Evolutionary conservation across 2,113 vertebrate genomes (phyloP).

Genomic region (Columba livia): DNA sequence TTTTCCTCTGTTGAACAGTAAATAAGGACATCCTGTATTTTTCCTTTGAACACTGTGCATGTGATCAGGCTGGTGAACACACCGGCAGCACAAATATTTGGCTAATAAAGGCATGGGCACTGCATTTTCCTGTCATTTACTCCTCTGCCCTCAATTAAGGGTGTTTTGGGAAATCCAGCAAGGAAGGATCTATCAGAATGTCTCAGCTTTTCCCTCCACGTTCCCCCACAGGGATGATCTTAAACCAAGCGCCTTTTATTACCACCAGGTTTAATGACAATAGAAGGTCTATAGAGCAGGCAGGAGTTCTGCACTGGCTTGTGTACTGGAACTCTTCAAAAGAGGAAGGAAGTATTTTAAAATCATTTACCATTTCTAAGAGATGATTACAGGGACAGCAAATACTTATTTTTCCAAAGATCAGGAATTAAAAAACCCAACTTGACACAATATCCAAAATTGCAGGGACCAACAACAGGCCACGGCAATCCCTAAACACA

Average conservation of each 20-base stretch:
- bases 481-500: fast-evolving
- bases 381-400: not conserved
- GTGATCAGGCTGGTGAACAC: not conserved
- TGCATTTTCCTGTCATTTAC: not conserved
- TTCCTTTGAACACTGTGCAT: not conserved
- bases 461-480: not conserved
- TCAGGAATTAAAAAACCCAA: not conserved
- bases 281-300: not conserved
- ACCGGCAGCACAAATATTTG: not conserved
- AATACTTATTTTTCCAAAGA: not conserved
- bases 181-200: not conserved
- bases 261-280: not conserved
- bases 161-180: not conserved
- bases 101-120: not conserved
- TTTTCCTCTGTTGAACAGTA: not conserved
- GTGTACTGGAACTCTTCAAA: not conserved
- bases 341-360: not conserved
- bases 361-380: not conserved
- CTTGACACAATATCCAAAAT: not conserved
- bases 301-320: not conserved
- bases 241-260: not conserved
- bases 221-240: not conserved
- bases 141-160: not conserved
- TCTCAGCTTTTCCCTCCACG: not conserved
- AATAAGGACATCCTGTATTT: not conserved